Conservation (phyloP, 2,888 invertebrate species). For the Limnephilus lunatus region DNA sequence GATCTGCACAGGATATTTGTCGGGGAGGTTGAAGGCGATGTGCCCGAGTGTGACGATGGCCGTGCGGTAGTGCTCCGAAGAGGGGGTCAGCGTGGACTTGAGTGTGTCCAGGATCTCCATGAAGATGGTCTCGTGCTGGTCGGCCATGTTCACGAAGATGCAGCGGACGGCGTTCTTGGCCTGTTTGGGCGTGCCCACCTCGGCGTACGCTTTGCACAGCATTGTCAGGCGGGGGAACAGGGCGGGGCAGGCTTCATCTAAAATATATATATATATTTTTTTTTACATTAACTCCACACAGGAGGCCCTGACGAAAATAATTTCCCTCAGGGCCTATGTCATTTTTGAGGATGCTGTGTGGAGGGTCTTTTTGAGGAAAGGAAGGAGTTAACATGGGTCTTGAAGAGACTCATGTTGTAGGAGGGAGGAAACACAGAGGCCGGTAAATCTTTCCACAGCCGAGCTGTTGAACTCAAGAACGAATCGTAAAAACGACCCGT, state of each 20-base stretch:
- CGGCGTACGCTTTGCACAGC: slow-evolving; percentile 91
- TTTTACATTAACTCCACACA: too few species aligned
- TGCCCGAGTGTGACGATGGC: slow-evolving; percentile 97
- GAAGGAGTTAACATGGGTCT: too few species aligned
- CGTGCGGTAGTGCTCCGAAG: slow-evolving; percentile 91
- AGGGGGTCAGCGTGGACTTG: slow-evolving; percentile 85
- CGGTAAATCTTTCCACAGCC: too few species aligned
- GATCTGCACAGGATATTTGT: slow-evolving; percentile 91
- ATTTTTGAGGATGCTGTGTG: too few species aligned
- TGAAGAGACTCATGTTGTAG: too few species aligned
- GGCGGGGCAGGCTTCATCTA: slow-evolving; percentile 85
- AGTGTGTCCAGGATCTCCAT: slow-evolving; percentile 89
- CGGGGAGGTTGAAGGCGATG: slow-evolving; percentile 94
- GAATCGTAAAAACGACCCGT: too few species aligned
- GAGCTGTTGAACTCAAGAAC: too few species aligned
- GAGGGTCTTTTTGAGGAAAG: too few species aligned
- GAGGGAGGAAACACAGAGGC: too few species aligned
- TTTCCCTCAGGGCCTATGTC: too few species aligned
- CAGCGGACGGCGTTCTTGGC: slow-evolving; percentile 97
- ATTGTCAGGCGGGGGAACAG: slow-evolving; percentile 89
- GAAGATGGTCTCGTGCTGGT: slow-evolving; percentile 86
- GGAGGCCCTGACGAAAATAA: too few species aligned
- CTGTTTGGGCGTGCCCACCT: slow-evolving; percentile 94
- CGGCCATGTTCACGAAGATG: slow-evolving; percentile 88
- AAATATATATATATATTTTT: too few species aligned